Evolutionary conservation across 2,113 vertebrate genomes (phyloP), one percentile per base, ranked within the genome.

Genomic region (Neodontobutis hainanensis): DNA sequence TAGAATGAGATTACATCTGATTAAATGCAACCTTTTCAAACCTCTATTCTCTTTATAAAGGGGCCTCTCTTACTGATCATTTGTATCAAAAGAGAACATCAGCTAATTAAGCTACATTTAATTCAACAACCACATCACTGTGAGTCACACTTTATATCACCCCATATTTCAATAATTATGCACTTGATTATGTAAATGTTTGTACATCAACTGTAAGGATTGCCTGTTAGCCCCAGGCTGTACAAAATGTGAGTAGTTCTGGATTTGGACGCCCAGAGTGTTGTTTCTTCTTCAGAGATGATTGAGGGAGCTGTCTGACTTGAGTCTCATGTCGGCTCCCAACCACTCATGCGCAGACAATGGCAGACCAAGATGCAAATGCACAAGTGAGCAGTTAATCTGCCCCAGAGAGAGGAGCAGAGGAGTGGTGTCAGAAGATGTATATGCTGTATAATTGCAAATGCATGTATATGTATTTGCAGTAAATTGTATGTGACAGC

Each of bases 131-230:
- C 44, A 12, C 44, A 4, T 14, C 6, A 6, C 6, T 12, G 14
- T 55, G 52, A 55, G 11, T 55, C 52, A 55, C 52, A 36, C 34
- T 55, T 36, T 5, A 4, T 55, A n/a, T 38, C 35, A 55, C 52
- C 52, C 52, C 52, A n/a, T 34, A 38, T 55, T 34, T 9, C 34
- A 8, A 34, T 55, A 55, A 55, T 55, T 55, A 55, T 38, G 52
- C 52, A 8, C 12, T 34, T 55, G 52, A 55, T 55, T 55, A 55
- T 55, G 52, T 55, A 55, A 55, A 55, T 55, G 11, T 34, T 5
- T 55, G 52, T 55, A 55, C 52, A 55, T 38, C 32, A 32, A 55
- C 52, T 55, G 32, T 55, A 55, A 55, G 34, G 3, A 11, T 6
- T n/a, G 52, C 52, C 52, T 55, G 52, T 38, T 55, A 11, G 52